These are phyloP conservation scores for Rambutsinella grinnellia DNA, from an alignment of 2,888 invertebrate species.

Conservation along the genomic window DNA sequence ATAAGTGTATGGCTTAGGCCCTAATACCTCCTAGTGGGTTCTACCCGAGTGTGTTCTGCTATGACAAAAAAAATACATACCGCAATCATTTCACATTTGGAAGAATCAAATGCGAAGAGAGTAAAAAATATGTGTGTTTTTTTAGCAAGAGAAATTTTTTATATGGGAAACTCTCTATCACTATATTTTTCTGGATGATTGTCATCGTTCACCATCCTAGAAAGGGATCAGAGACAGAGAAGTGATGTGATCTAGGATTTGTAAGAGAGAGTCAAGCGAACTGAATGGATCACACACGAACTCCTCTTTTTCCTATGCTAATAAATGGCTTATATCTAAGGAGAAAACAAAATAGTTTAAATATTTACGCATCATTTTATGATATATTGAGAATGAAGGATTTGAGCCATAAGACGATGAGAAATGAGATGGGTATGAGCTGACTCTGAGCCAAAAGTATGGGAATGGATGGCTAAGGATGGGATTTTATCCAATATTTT, in stretches of 20 bases:
- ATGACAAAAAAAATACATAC: neutral
- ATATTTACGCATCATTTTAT: slow-evolving; percentile 56
- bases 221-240: slow-evolving; percentile 54
- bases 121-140: no score
- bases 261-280: no score
- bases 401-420: slow-evolving; percentile 47
- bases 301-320: neutral
- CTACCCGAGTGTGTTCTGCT: neutral
- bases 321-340: no score
- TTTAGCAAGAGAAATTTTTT: no score
- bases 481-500: no score
- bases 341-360: slow-evolving; percentile 39
- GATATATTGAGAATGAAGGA: slow-evolving; percentile 54
- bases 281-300: neutral
- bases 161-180: no score
- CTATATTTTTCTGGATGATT: neutral
- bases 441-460: slow-evolving; percentile 1
- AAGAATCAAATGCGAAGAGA: neutral
- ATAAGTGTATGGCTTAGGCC: slow-evolving; percentile 44
- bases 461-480: slow-evolving; percentile 7
- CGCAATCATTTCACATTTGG: neutral
- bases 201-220: slow-evolving; percentile 49
- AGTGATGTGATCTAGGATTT: slow-evolving; percentile 44
- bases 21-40: slow-evolving; percentile 50
- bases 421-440: slow-evolving; percentile 42